phyloP scores from a whole-genome alignment of 2,113 vertebrate genomes.

The Myodes glareolus region DNA sequence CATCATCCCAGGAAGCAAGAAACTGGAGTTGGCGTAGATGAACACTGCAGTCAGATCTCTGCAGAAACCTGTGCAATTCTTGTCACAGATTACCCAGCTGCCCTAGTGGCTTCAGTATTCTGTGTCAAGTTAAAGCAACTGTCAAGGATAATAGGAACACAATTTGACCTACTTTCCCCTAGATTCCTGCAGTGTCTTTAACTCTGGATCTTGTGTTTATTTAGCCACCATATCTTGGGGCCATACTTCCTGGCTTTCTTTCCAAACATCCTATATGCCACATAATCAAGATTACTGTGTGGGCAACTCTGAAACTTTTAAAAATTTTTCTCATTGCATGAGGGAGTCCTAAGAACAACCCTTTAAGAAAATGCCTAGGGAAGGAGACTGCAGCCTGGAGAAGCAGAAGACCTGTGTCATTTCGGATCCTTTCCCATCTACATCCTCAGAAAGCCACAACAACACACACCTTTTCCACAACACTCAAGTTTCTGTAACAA shows the following conservation, averaged over 20 bases:
- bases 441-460: background rate
- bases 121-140: conserved; percentile 74
- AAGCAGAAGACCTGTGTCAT: background rate
- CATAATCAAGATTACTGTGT: background rate
- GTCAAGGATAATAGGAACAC: conserved; percentile 72
- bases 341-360: background rate
- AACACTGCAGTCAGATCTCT: background rate
- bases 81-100: conserved; percentile 36
- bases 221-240: conserved; percentile 1
- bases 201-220: conserved; percentile 36
- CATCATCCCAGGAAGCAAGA: background rate
- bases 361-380: background rate
- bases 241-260: background rate
- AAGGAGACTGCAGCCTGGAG: background rate
- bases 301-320: conserved; percentile 13
- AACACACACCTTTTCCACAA: background rate
- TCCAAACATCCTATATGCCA: background rate
- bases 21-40: background rate
- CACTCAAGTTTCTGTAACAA: background rate
- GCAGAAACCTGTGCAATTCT: conserved; percentile 21
- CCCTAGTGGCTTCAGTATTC: conserved; percentile 54
- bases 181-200: conserved; percentile 63
- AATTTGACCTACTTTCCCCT: conserved; percentile 75
- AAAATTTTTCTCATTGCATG: background rate
- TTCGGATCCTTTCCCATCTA: background rate